These are phyloP conservation scores for Gymnocypris eckloni DNA, from an alignment of 2,797 vertebrate genomes.

Conservation along the genomic window DNA sequence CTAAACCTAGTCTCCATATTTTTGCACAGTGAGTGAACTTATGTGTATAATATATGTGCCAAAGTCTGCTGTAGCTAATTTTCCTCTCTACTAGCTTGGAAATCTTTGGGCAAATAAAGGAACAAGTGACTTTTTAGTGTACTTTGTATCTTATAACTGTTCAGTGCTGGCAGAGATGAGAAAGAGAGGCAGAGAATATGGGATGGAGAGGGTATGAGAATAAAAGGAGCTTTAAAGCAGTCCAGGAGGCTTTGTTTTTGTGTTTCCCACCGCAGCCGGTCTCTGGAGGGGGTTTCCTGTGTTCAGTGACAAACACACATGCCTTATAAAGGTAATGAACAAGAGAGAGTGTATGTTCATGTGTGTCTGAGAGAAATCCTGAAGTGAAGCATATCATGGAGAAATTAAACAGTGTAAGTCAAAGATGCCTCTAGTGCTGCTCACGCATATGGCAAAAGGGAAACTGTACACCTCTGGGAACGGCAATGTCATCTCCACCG, in stretches of 20 bases:
- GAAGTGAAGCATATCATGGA: background rate
- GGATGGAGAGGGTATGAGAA: background rate
- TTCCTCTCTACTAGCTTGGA: background rate
- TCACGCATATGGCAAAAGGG: slow-evolving; percentile 30
- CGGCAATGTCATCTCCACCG: slow-evolving; percentile 22
- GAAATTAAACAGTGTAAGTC: background rate
- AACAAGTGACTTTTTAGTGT: background rate
- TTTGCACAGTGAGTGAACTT: background rate
- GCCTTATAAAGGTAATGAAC: slow-evolving; percentile 12
- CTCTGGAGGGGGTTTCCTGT: slow-evolving; percentile 49
- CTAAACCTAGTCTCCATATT: background rate
- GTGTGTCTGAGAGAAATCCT: background rate
- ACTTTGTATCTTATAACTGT: background rate
- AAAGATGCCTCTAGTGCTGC: background rate
- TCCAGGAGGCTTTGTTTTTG: slow-evolving; percentile 14
- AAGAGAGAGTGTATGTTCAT: background rate
- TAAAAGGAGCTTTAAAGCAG: background rate
- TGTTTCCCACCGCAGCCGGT: slow-evolving; percentile 16
- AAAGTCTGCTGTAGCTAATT: background rate
- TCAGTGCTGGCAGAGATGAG: background rate
- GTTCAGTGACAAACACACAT: background rate
- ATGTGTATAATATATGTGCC: background rate
- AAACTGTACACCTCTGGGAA: slow-evolving; percentile 57
- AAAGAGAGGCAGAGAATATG: background rate
- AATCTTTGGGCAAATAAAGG: background rate